phyloP scores from a whole-genome alignment of 2,113 vertebrate genomes.

The Scalopus aquaticus region DNA sequence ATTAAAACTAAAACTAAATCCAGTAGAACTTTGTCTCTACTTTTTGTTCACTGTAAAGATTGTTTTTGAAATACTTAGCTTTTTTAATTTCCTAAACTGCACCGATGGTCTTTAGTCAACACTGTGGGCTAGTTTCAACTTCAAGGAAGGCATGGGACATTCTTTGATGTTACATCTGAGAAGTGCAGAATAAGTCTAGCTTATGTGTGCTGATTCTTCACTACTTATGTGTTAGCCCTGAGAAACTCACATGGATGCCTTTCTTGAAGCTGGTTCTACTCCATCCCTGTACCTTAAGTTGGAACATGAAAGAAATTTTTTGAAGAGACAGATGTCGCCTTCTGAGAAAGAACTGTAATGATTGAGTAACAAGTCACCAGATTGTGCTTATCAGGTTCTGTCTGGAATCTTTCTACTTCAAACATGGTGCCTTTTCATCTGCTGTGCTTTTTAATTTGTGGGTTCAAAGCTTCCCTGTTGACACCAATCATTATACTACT shows the following conservation, averaged over 20 bases:
- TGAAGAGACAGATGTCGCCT: background rate
- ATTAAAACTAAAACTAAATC: slow-evolving; percentile 28
- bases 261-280: background rate
- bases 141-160: background rate
- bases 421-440: background rate
- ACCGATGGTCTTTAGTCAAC: background rate
- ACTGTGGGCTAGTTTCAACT: background rate
- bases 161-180: background rate
- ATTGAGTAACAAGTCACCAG: background rate
- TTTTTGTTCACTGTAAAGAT: background rate
- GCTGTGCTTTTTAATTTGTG: background rate
- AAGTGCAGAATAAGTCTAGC: background rate
- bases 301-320: background rate
- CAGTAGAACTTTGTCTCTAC: background rate
- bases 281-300: background rate
- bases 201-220: background rate
- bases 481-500: background rate
- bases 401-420: background rate
- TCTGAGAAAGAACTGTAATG: background rate
- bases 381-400: background rate
- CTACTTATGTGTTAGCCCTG: background rate
- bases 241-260: background rate
- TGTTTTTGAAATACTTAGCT: background rate
- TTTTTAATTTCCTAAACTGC: background rate
- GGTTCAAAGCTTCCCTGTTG: background rate